Evolutionary conservation across 2,113 vertebrate species (phyloP).

Genomic region (Tupaia chinensis): DNA sequence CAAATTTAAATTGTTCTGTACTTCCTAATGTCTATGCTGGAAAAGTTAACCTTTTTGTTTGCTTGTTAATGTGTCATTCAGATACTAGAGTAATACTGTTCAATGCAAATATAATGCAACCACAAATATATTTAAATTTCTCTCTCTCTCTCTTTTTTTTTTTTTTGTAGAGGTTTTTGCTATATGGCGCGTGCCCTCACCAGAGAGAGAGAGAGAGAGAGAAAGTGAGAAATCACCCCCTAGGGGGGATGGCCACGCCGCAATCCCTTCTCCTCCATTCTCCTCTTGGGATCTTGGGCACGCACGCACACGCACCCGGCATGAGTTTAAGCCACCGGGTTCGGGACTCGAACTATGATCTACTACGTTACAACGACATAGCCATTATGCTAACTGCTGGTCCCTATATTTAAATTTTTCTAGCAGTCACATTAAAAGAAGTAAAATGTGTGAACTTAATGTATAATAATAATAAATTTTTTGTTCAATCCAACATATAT

Average conservation of each 20-base stretch:
- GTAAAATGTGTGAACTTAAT: neutral
- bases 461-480: neutral
- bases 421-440: constrained; percentile 10
- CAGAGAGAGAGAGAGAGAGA: too few species aligned
- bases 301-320: too few species aligned
- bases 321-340: too few species aligned
- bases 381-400: too few species aligned
- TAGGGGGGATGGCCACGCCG: too few species aligned
- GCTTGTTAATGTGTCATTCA: neutral
- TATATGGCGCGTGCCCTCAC: too few species aligned
- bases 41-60: neutral
- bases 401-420: neutral
- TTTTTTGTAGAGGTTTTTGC: too few species aligned
- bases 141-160: neutral
- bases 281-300: too few species aligned
- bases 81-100: neutral
- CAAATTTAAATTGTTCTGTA: constrained; percentile 30
- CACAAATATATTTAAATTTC: neutral
- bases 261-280: too few species aligned
- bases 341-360: too few species aligned
- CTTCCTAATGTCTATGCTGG: neutral
- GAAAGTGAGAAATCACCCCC: too few species aligned
- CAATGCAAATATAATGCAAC: neutral
- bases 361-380: too few species aligned
- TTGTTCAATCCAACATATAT: neutral